Percentiles rank a stretch among this genome's conserved stretches.
Evolutionary conservation across 2,113 vertebrate genomes (phyloP).

Genomic region (Hippocampus comes): DNA sequence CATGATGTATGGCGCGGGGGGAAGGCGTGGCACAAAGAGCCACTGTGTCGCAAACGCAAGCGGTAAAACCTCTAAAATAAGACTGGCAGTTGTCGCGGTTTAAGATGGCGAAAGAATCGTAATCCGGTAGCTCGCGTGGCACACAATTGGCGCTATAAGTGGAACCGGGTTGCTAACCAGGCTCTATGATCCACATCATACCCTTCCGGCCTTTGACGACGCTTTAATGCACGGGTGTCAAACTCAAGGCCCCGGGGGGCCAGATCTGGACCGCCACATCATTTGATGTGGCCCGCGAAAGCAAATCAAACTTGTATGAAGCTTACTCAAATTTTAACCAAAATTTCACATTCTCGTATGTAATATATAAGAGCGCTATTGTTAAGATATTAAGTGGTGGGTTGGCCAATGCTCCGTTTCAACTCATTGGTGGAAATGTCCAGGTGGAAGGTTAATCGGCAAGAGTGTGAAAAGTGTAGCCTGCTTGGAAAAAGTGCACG

Average conservation of each 20-base stretch:
- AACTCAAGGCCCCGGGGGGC: too few species aligned
- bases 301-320: too few species aligned
- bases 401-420: constrained; percentile 18
- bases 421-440: constrained; percentile 7
- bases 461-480: background rate
- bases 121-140: constrained; percentile 19
- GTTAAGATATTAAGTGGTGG: background rate
- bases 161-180: background rate
- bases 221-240: too few species aligned
- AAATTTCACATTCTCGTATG: too few species aligned
- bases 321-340: too few species aligned
- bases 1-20: constrained; percentile 7
- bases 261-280: too few species aligned
- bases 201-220: background rate
- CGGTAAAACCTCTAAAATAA: constrained; percentile 44
- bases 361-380: too few species aligned
- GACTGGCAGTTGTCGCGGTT: constrained; percentile 25
- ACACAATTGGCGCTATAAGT: constrained; percentile 9
- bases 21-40: constrained; percentile 12
- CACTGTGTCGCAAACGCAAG: constrained; percentile 27
- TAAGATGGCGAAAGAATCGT: constrained; percentile 1
- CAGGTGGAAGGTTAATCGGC: constrained; percentile 18
- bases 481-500: background rate
- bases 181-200: background rate
- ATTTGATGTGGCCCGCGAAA: too few species aligned